Evolutionary conservation across 2,888 invertebrate species (phyloP).

Genomic region (Bellardia pandia): DNA sequence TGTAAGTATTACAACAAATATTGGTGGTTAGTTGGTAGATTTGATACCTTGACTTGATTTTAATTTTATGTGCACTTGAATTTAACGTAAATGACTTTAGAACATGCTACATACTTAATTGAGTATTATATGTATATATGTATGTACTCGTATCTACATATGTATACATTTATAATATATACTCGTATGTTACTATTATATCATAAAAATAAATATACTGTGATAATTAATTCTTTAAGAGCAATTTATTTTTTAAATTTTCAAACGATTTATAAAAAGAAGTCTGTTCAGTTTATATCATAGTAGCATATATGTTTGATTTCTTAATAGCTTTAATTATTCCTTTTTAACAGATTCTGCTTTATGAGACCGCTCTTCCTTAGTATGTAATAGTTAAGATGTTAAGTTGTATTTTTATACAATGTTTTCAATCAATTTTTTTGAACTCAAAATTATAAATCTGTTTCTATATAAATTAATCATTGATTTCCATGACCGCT

Average conservation of each 20-base stretch:
- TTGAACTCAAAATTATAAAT: neutral
- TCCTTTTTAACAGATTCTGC: neutral
- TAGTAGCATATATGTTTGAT: neutral
- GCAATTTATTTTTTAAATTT: neutral
- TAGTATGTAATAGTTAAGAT: neutral
- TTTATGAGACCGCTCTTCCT: neutral
- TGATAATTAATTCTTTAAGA: slow-evolving; percentile 2
- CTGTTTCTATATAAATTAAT: neutral
- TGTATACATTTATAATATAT: neutral
- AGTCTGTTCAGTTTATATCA: neutral
- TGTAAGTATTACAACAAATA: slow-evolving; percentile 25
- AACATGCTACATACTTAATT: slow-evolving; percentile 64
- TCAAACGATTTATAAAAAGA: neutral
- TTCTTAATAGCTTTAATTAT: neutral
- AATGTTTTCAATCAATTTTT: neutral
- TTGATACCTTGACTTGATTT: slow-evolving; percentile 64
- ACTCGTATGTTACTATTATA: neutral
- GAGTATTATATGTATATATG: neutral
- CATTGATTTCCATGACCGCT: neutral
- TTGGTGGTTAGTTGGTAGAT: slow-evolving; percentile 15
- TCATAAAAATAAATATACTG: neutral
- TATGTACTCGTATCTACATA: neutral
- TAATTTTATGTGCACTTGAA: slow-evolving; percentile 63
- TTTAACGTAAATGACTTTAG: slow-evolving; percentile 59
- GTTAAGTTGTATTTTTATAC: neutral